Evolutionary conservation across 2,113 vertebrate species (phyloP).

Genomic region (Antechinus stuartii): DNA sequence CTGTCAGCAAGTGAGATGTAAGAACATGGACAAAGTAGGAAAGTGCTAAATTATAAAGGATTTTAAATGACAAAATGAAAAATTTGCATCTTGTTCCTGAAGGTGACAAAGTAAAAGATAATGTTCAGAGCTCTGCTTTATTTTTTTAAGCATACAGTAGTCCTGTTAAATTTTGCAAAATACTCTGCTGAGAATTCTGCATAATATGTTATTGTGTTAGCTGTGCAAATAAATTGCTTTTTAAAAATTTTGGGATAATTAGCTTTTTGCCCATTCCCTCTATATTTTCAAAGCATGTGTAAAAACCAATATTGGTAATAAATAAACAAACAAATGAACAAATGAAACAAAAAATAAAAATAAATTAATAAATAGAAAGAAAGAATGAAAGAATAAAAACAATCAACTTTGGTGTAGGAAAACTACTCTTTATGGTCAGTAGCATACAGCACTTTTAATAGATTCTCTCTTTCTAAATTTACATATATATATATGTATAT

Average conservation of each 20-base stretch:
- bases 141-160: constrained; percentile 86
- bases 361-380: no score
- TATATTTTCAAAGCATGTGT: constrained; percentile 91
- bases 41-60: background rate
- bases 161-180: constrained; percentile 88
- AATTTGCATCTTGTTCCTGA: background rate
- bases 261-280: constrained; percentile 79
- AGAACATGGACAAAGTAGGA: background rate
- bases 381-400: no score
- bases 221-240: constrained; percentile 83
- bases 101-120: background rate
- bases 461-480: constrained; percentile 67
- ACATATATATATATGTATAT: constrained; percentile 69
- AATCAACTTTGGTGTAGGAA: constrained; percentile 93
- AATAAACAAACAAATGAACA: no score
- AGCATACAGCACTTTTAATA: constrained; percentile 86
- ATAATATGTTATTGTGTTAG: constrained; percentile 88
- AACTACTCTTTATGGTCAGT: constrained; percentile 89
- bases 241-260: constrained; percentile 76
- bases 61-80: background rate
- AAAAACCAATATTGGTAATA: constrained; percentile 83
- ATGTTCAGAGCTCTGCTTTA: background rate
- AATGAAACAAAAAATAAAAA: no score
- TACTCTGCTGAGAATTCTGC: constrained; percentile 85
- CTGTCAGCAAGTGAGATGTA: background rate